A percentile compares a stretch with the other conserved stretches of the same genome.
phyloP scores from a whole-genome alignment of 2,113 vertebrate species.

The Fregetta grallaria region DNA sequence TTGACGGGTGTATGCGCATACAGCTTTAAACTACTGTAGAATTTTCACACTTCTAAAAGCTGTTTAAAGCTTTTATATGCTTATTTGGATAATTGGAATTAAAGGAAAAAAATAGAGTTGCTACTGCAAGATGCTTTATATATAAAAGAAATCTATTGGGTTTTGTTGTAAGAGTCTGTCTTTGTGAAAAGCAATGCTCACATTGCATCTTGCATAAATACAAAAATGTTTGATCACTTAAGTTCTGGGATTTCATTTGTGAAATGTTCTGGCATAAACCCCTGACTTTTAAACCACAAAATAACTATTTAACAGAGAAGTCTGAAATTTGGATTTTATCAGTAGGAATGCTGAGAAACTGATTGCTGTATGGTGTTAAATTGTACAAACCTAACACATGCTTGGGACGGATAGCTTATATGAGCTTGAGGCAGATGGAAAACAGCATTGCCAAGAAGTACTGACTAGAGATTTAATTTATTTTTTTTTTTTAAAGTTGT shows the following conservation, averaged over 20 bases:
- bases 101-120: not conserved
- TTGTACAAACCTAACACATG: not conserved
- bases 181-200: not conserved
- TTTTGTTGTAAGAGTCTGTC: slow-evolving; percentile 1
- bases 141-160: not conserved
- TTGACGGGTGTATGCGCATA: not conserved
- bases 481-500: not conserved
- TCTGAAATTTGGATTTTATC: not conserved
- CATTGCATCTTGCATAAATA: slow-evolving; percentile 41
- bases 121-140: slow-evolving; percentile 22
- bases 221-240: not conserved
- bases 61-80: not conserved
- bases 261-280: not conserved
- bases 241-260: not conserved
- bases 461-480: not conserved
- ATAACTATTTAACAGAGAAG: not conserved
- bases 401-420: not conserved
- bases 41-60: not conserved
- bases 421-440: not conserved
- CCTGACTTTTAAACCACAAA: not conserved
- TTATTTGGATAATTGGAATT: not conserved
- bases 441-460: not conserved
- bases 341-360: not conserved
- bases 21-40: slow-evolving; percentile 4
- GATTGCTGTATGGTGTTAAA: slow-evolving; percentile 12